Base-by-base conservation (phyloP, 2,797 vertebrate species). In the Sebastiscus tertius region DNA sequence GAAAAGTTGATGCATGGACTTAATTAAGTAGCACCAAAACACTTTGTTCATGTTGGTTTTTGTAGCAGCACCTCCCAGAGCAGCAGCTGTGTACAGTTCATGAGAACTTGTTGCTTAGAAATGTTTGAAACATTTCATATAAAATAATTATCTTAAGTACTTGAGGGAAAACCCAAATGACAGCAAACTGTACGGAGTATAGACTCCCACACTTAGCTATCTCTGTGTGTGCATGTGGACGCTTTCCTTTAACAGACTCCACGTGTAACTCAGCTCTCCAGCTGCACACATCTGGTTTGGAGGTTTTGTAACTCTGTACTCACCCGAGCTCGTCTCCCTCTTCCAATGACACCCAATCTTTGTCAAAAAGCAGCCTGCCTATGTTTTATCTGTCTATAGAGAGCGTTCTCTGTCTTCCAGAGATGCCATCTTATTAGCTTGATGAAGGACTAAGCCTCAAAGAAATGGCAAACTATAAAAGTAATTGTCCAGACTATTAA, bases 271-370 rank as follows among this genome's bases (percentile, higher is more conserved):
- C 26, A 69, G 70, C 69, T 52, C 77, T 78, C 71, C 87, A 88
- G 85, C 85, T 88, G 77, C 77, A 61, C 20, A 34, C 92, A 89
- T 90, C 90, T 92, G 85, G 70, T 84, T 34, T 29, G 49, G 71
- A 86, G 34, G 66, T 86, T 90, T 84, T 72, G 66, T 26, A 90
- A 83, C 73, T 72, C 58, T n/a, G 46, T 10, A 34, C 22, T 70
- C 58, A 68, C 39, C 26, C 24, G 9, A 64, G 29, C 59, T 56
- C 34, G 27, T 49, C 66, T 80, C 11, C 54, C 22, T 82, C 33
- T 34, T 70, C 6, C 22, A 77, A 3, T 60, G 55, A 67, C 52
- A 68, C 62, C 11, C 39, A 69, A 18, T 24, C 29, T 39, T n/a
- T 29, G 18, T 65, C 55, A 72, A 71, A 27, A 36, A n/a, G 4